Conservation (phyloP, 1,140 invertebrate species). For the Conus betulinus region DNA sequence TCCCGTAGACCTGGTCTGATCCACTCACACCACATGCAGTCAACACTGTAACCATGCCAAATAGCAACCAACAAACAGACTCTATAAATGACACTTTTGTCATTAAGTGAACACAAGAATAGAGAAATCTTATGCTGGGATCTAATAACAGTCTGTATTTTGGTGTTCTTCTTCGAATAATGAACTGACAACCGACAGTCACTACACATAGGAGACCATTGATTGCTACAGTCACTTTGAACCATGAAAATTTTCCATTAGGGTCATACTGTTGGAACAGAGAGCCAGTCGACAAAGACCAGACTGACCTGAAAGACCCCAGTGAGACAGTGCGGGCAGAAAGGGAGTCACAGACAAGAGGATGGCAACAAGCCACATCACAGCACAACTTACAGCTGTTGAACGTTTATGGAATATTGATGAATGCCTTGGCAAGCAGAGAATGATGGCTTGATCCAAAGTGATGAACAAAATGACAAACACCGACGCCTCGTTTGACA, state of each 20-base stretch:
- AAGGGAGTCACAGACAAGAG: background rate
- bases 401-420: background rate
- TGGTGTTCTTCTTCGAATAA: background rate
- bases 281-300: background rate
- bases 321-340: background rate
- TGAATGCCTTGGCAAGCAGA: background rate
- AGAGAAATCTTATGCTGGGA: background rate
- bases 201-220: background rate
- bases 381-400: background rate
- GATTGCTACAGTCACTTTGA: background rate
- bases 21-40: background rate
- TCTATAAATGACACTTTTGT: background rate
- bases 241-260: background rate
- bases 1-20: background rate
- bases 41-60: background rate
- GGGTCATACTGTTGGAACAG: background rate
- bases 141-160: background rate
- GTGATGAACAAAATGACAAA: background rate
- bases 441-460: background rate
- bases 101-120: background rate
- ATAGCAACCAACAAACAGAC: background rate
- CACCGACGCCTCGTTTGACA: background rate
- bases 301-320: background rate
- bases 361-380: background rate
- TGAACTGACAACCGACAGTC: background rate